These are phyloP conservation scores for Drusus annulatus DNA, from an alignment of 1,140 invertebrate species.

Conservation along the genomic window DNA sequence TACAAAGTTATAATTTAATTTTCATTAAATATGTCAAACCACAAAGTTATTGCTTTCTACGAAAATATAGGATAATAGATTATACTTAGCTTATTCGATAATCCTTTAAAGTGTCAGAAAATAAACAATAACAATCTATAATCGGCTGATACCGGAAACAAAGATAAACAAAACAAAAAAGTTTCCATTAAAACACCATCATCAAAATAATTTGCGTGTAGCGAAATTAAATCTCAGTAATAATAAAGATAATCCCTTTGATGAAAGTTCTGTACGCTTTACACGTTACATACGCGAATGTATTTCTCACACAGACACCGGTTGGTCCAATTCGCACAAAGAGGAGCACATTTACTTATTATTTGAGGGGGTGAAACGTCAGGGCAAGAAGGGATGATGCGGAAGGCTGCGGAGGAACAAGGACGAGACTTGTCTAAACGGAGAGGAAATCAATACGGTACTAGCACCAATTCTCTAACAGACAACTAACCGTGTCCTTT, in stretches of 20 bases:
- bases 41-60: no score
- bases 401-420: not conserved
- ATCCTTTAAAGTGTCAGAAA: no score
- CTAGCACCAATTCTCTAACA: constrained; percentile 34
- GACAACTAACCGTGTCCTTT: constrained; percentile 27
- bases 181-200: no score
- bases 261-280: not conserved
- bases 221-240: not conserved
- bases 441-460: constrained; percentile 40
- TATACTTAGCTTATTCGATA: no score
- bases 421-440: constrained; percentile 17
- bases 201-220: not conserved
- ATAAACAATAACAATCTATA: no score
- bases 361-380: not conserved
- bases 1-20: no score
- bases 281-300: not conserved
- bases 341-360: constrained; percentile 5
- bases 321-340: constrained; percentile 26
- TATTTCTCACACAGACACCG: constrained; percentile 19
- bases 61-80: no score
- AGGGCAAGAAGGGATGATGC: not conserved
- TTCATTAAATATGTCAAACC: no score
- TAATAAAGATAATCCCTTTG: constrained; percentile 16
- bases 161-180: no score
- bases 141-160: no score